These are phyloP conservation scores for Dermochelys coriacea DNA, from an alignment of 2,797 vertebrate genomes.

Conservation along the genomic window DNA sequence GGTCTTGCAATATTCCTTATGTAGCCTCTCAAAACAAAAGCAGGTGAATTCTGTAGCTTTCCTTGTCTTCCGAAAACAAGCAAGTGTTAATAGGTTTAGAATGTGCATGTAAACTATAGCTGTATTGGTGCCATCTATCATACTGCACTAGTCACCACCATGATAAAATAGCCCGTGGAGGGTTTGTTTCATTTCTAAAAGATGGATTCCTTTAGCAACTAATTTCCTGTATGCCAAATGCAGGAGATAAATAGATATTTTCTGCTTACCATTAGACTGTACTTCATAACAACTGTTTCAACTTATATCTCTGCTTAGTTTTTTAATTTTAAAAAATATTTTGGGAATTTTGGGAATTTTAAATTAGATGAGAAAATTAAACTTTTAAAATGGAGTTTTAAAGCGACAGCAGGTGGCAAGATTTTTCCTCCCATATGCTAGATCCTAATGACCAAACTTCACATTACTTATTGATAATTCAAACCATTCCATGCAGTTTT, in stretches of 20 bases:
- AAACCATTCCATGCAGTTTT: slow-evolving; percentile 44
- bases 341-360: background rate
- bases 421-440: background rate
- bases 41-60: background rate
- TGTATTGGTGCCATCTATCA: accelerated
- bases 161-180: background rate
- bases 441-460: slow-evolving; percentile 37
- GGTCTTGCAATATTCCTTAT: background rate
- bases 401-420: slow-evolving; percentile 40
- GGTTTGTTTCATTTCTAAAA: background rate
- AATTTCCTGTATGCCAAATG: background rate
- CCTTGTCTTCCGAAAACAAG: background rate
- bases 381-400: background rate
- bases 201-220: background rate
- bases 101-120: background rate
- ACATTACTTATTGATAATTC: slow-evolving; percentile 37
- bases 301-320: background rate
- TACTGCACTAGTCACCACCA: background rate
- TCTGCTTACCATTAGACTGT: background rate
- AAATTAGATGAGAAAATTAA: background rate
- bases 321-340: slow-evolving; percentile 6
- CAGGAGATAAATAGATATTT: background rate
- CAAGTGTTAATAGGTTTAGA: background rate
- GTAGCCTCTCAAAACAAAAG: background rate
- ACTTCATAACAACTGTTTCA: background rate